Percentiles rank a stretch among this genome's conserved stretches.
phyloP scores from a whole-genome alignment of 2,888 invertebrate species.

The Meganola albula region DNA sequence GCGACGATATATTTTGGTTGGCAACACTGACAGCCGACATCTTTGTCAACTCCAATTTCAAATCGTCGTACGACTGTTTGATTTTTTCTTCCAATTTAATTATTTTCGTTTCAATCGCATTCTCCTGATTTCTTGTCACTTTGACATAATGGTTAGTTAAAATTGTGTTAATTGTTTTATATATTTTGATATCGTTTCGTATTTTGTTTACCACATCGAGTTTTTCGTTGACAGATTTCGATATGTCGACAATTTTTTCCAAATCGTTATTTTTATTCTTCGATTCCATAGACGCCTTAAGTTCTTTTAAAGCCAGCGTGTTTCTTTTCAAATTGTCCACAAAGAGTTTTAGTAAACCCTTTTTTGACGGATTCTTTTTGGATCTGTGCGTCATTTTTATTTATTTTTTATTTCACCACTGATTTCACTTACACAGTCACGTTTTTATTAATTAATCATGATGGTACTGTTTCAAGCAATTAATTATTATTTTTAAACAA shows the following conservation, averaged over 20 bases:
- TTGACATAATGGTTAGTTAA: constrained; percentile 68
- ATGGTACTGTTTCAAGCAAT: not conserved
- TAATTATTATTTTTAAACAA: no score
- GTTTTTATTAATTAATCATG: constrained; percentile 11
- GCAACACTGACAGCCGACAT: constrained; percentile 45
- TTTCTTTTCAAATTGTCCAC: constrained; percentile 56
- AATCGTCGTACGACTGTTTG: constrained; percentile 51
- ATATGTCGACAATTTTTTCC: constrained; percentile 53
- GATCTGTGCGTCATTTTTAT: constrained; percentile 41
- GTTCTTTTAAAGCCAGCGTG: constrained; percentile 53
- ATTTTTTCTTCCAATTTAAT: constrained; percentile 56
- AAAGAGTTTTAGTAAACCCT: constrained; percentile 47
- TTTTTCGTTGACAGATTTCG: constrained; percentile 63
- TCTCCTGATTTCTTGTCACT: constrained; percentile 59
- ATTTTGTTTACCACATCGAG: constrained; percentile 62
- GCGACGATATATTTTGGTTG: constrained; percentile 41
- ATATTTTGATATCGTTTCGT: constrained; percentile 68
- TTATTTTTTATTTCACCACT: no score
- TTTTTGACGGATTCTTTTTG: constrained; percentile 40
- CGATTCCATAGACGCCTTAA: constrained; percentile 50
- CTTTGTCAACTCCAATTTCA: constrained; percentile 48
- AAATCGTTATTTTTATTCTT: constrained; percentile 36
- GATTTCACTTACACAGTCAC: no score
- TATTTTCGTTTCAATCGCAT: constrained; percentile 52
- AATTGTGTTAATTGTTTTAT: constrained; percentile 65